phyloP scores from a whole-genome alignment of 2,113 vertebrate species.

The Mus pahari region DNA sequence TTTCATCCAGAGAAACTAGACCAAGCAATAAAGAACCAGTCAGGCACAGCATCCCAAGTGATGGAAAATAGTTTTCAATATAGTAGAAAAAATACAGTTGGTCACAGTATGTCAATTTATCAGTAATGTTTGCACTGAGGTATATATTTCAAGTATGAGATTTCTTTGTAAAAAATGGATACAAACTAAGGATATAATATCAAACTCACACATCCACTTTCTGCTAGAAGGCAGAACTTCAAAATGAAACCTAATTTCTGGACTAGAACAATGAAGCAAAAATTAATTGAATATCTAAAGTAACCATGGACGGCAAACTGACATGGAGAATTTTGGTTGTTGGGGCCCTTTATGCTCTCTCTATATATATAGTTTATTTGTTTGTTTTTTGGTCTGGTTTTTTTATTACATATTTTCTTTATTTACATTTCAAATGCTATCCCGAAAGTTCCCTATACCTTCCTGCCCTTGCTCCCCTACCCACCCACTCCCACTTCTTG shows the following conservation, averaged over 20 bases:
- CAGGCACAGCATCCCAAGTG: background rate
- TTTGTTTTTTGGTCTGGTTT: too few relatives aligned
- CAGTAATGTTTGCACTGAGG: background rate
- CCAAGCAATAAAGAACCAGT: background rate
- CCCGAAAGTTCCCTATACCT: too few relatives aligned
- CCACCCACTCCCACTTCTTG: too few relatives aligned
- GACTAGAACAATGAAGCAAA: conserved; percentile 1
- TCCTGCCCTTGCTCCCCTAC: too few relatives aligned
- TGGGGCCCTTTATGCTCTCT: background rate
- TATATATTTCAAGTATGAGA: background rate
- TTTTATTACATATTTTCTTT: too few relatives aligned
- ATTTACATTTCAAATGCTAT: too few relatives aligned
- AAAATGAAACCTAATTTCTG: background rate
- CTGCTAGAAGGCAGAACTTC: background rate
- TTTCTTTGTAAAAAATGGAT: background rate
- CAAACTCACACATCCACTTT: background rate
- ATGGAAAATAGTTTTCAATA: background rate
- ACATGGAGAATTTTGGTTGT: background rate
- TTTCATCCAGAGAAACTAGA: background rate
- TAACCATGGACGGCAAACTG: background rate
- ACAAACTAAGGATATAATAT: background rate
- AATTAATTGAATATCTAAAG: conserved; percentile 2
- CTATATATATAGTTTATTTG: too few relatives aligned
- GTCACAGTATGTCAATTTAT: background rate
- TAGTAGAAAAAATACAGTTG: background rate